Evolutionary conservation across 2,797 vertebrate genomes (phyloP), one percentile per base, ranked within the genome.

Genomic region (Lacerta agilis): DNA sequence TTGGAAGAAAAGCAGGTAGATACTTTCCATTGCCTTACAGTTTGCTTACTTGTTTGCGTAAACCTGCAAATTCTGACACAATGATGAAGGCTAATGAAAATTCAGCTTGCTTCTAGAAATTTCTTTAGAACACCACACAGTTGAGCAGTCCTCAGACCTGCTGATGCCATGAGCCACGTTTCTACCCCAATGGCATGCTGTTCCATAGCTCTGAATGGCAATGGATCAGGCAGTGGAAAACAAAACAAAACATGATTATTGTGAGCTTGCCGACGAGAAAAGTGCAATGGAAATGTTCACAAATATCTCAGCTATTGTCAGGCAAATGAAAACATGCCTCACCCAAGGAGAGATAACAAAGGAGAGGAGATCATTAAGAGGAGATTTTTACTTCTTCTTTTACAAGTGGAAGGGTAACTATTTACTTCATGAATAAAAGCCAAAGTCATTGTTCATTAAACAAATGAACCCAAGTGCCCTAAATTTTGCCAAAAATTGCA

Each of bases 401-500:
- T 92, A 29, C 36, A 83, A 87, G 72, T 36, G 83, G 82, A 78
- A 64, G 71, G 6, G 86, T 87, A 71, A 83, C 20, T 86, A 91
- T 88, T 91, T 85, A 78, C 78, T 15, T 88, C 72, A 38, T 49
- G 55, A 83, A 41, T 61, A 90, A 83, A 27, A 86, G 41, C 91
- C 61, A 36, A 93, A 90, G 61, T 87, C 86, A 71, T 55, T 75
- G 33, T 66, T 94, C 58, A 88, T 61, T 88, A 84, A 78, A 27
- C 11, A 18, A 85, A 91, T 83, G 5, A 88, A 69, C 27, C 83
- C 2, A 13, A 88, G 83, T 91, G 64, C 3, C n/a, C 61, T 79
- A 87, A 91, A 33, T 36, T 90, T 91, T 95, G 85, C 79, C 79
- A 94, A 92, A 93, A 86, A 88, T 79, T 91, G 18, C 1, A 25